These are phyloP conservation scores for Micromesistius poutassou DNA, from an alignment of 2,797 vertebrate genomes.

Conservation along the genomic window DNA sequence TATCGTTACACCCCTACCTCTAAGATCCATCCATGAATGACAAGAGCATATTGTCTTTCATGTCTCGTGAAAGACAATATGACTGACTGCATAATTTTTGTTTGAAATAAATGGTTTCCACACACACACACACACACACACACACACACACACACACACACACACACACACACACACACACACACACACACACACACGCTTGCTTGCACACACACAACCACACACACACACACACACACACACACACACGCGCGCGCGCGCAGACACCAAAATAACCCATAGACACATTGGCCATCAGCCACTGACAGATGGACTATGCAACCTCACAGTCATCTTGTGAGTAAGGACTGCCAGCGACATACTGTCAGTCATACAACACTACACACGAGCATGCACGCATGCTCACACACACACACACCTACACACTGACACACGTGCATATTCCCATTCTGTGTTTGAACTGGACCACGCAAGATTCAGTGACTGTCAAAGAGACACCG, in stretches of 20 bases:
- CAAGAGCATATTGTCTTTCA: neutral
- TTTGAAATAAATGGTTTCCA: neutral
- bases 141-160: constrained; percentile 3
- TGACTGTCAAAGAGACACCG: neutral
- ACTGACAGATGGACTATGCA: neutral
- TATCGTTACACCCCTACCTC: too few species aligned
- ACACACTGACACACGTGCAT: neutral
- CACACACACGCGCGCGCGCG: neutral
- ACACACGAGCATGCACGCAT: neutral
- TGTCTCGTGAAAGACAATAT: too few species aligned
- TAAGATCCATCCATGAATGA: neutral
- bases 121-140: neutral
- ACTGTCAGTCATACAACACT: too few species aligned
- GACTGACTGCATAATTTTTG: neutral
- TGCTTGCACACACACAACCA: neutral
- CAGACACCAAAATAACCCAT: neutral
- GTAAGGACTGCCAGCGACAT: neutral
- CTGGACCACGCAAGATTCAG: neutral
- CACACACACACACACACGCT: too few species aligned
- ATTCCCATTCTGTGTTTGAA: neutral
- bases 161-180: neutral
- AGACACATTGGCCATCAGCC: neutral
- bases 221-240: neutral
- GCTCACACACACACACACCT: neutral
- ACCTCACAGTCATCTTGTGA: neutral